phyloP scores from a whole-genome alignment of 2,888 invertebrate genomes.

The Willowsia nigromaculata region DNA sequence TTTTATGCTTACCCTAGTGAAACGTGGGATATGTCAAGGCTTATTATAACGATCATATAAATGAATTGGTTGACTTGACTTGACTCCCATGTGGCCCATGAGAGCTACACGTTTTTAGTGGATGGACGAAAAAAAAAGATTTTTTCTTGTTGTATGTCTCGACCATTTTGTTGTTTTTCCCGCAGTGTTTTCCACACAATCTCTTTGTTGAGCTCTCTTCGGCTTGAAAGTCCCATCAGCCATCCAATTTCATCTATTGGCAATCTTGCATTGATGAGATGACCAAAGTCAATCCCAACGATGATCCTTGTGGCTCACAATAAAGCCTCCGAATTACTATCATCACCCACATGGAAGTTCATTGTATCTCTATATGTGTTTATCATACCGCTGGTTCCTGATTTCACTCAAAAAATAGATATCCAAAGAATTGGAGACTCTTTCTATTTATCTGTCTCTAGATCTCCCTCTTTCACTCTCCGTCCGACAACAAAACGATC shows the following conservation, averaged over 20 bases:
- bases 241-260: constrained; percentile 79
- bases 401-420: neutral
- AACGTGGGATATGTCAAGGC: neutral
- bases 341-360: constrained; percentile 40
- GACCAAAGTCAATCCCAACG: constrained; percentile 78
- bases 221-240: constrained; percentile 52
- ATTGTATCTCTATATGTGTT: constrained; percentile 18
- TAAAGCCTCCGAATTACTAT: constrained; percentile 75
- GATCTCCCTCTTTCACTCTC: neutral
- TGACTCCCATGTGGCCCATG: constrained; percentile 1
- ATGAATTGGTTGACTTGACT: constrained; percentile 44
- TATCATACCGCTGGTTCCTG: neutral
- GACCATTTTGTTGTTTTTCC: constrained; percentile 24
- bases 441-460: neutral
- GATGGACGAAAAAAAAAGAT: neutral
- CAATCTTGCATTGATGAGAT: constrained; percentile 79
- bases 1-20: neutral
- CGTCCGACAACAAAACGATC: constrained; percentile 62
- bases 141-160: neutral
- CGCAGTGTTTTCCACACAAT: constrained; percentile 6
- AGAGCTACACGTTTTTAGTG: neutral
- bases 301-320: constrained; percentile 77
- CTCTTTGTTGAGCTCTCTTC: neutral
- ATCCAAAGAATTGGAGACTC: neutral
- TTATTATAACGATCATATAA: constrained; percentile 24